A percentile compares a stretch with the other conserved stretches of the same genome.
Conservation (phyloP, 1,140 invertebrate species). For the Aporrectodea caliginosa region DNA sequence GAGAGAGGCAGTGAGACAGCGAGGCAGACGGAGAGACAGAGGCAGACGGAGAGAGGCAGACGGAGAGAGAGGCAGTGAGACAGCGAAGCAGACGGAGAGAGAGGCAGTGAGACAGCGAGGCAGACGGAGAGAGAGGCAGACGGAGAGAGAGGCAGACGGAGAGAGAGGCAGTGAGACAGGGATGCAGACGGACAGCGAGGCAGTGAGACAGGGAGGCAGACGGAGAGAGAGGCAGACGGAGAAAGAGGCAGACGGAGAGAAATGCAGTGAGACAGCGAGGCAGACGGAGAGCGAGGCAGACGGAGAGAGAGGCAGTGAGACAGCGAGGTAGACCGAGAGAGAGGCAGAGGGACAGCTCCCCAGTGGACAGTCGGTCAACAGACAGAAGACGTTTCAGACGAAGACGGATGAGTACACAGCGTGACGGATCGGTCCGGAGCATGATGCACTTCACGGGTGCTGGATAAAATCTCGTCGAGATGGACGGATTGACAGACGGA, state of each 20-base stretch:
- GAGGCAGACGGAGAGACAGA: neutral
- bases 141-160: neutral
- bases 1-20: neutral
- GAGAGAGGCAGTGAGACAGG: neutral
- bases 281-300: neutral
- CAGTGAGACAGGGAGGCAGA: neutral
- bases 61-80: neutral
- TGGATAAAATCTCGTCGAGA: too few species aligned
- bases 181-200: neutral
- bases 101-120: neutral
- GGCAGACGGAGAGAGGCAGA: neutral
- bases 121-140: neutral
- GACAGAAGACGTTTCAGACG: too few species aligned
- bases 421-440: too few species aligned
- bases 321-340: neutral
- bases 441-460: too few species aligned
- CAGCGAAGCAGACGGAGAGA: neutral
- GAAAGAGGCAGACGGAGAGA: neutral
- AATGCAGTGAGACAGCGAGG: neutral
- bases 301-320: neutral
- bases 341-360: neutral
- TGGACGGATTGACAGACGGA: too few species aligned
- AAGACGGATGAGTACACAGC: too few species aligned
- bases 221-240: neutral
- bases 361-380: too few species aligned